Base-by-base conservation (phyloP, 2,113 vertebrate genomes). In the Sarotherodon lohbergeri region DNA sequence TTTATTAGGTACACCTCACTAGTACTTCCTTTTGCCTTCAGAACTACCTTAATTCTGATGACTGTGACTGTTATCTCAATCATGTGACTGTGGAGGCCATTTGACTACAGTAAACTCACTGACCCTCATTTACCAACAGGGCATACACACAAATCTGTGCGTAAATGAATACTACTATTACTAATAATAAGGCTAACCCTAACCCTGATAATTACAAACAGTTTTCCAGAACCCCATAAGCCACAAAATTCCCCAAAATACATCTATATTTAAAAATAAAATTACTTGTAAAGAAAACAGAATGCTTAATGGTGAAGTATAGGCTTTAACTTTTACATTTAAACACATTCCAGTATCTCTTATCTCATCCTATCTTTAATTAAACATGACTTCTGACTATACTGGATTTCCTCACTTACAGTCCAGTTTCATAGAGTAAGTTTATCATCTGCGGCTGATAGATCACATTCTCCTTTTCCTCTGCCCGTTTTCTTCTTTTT, bases 381-480 rank as follows among this genome's bases (percentile, higher is more conserved):
- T 46, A 73, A 6, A 73, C n/a, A n/a, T 27, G 66, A 46, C 66
- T 73, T 73, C 39, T 71, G 39, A 39, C 39, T 71, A 7, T 43
- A 63, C 0, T 63, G 5, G 16, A 36, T 36, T 36, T 36, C 1
- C 4, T 71, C 66, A 24, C n/a, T 71, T 43, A 16, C 66, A 43
- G 1, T 71, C 66, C 22, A 16, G 13, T 73, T 73, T 66, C 4
- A 36, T 36, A 66, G 0, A 66, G 61, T 39, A 36, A n/a, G 17
- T 66, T 39, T 59, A 59, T 59, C 27, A 66, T n/a, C 32, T 66
- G 61, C 6, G 4, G 34, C 34, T 39, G 61, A 66, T 0, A n/a
- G 61, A 16, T 43, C 66, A 24, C 0, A 71, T 0, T 0, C n/a
- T 71, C 39, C n/a, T 24, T 71, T 41, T 43, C 66, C 0, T 36